Evolutionary conservation across 2,113 vertebrate genomes (phyloP), one percentile per base, ranked within the genome.

Genomic region (Thunnus maccoyii): DNA sequence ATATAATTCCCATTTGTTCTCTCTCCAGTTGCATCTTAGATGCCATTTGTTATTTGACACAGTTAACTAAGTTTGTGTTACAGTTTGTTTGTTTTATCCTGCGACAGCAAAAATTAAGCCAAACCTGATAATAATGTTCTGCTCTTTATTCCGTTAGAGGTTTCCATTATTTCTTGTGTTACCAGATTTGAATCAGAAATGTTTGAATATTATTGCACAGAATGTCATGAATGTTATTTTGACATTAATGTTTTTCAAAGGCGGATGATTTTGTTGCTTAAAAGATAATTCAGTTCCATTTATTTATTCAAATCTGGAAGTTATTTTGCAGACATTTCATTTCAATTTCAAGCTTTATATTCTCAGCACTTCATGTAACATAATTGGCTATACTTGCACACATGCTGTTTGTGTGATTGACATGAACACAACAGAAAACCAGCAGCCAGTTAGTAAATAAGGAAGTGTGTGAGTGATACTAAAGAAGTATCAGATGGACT

Each of bases 1-100:
- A 91, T 92, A 85, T 92, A 93, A 94, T 89, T 85, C 87, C 87
- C 90, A 78, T 91, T 93, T 91, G 84, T 83, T 90, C 77, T 88
- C 77, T 86, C 83, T 86, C 70, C 76, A 41, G 71, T 87, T 90
- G 78, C 79, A 76, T 84, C 80, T 72, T 81, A 72, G 71, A 89
- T 74, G 85, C 89, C 83, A 76, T 89, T 94, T 85, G 79, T 80
- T 81, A 68, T 89, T 89, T 90, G 86, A 92, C 85, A 91, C 85
- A 90, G 77, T 88, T 90, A 88, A 84, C 83, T 76, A 85, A 88
- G 79, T 92, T 86, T 84, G 67, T 62, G 78, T 82, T 86, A 32
- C 81, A 81, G 69, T 81, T 88, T 83, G 78, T 88, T 88, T 66
- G 73, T 70, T 72, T 84, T 50, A 84, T 89, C 74, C 69, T 62